A percentile compares a stretch with the other conserved stretches of the same genome.
phyloP scores from a whole-genome alignment of 2,797 vertebrate genomes.

The Scleropages formosus region DNA sequence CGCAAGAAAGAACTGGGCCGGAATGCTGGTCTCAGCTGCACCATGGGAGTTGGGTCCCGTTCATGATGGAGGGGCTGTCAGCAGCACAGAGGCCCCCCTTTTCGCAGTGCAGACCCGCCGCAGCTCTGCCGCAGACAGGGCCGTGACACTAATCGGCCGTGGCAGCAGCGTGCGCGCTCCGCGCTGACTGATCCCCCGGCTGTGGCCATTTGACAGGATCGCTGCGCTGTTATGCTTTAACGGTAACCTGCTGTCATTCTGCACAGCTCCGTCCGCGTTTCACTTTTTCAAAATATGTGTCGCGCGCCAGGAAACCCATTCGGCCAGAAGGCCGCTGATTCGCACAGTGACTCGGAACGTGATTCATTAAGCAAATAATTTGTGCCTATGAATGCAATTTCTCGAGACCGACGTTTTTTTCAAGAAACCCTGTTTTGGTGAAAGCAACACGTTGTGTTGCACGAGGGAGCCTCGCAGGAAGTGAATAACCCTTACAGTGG shows the following conservation, averaged over 20 bases:
- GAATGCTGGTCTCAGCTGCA: no score
- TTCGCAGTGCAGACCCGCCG: background rate
- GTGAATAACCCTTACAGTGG: background rate
- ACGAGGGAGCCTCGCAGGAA: constrained; percentile 27
- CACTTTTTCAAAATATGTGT: background rate
- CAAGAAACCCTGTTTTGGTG: no score
- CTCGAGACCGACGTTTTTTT: background rate
- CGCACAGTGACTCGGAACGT: constrained; percentile 26
- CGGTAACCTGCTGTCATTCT: constrained; percentile 27
- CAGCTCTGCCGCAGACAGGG: background rate
- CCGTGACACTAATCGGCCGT: constrained; percentile 26
- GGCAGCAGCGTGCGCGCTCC: constrained; percentile 32
- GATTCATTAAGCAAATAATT: constrained; percentile 48
- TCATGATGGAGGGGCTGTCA: background rate
- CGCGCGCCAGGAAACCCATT: constrained; percentile 3
- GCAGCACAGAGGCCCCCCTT: background rate
- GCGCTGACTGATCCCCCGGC: constrained; percentile 42
- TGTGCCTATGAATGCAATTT: constrained; percentile 39
- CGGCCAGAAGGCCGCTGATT: background rate
- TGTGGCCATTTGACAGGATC: constrained; percentile 40
- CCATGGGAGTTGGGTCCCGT: background rate
- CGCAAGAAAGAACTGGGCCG: no score
- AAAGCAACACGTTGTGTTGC: no score
- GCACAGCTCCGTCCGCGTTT: background rate
- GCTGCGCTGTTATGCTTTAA: constrained; percentile 39